Base-by-base conservation (phyloP, 2,113 vertebrate genomes). In the Phainopepla nitens region DNA sequence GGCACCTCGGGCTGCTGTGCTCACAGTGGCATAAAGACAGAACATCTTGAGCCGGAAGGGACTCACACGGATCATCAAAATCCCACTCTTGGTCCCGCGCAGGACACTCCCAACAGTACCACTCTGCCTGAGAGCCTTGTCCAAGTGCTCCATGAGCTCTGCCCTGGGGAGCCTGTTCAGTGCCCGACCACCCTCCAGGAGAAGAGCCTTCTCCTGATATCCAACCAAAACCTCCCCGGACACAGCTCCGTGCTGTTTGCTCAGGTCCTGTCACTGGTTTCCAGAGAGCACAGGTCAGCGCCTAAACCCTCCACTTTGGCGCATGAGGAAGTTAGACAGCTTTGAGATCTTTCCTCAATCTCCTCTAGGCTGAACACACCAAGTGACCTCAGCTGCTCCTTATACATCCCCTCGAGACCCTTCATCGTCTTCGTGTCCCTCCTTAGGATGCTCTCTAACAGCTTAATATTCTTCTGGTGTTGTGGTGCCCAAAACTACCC, bases 11-110 rank as follows among this genome's bases (percentile, higher is more conserved):
- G 13, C 8, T 12, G 0, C 13, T 45, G 28, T 3, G 15, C 33
- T 31, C 23, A 0, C 47, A 6, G 42, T 0, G 4, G 2, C 15
- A 7, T 28, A 24, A 23, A 20, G 2, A 2, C 31, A 29, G 29
- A n/a, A 10, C 27, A 19, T n/a, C 39, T 24, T 21, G 61, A 47
- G n/a, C 15, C 53, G 60, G 45, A 45, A 45, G 27, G 60, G 18
- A 33, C 27, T 8, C 33, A 15, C 18, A 10, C n/a, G 49, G 21
- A 64, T 71, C 31, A 15, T 27, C 31, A 14, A 6, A 45, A 20
- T 33, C 28, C 23, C 25, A 0, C 39, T 45, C 28, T 8, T 47
- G n/a, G 29, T 28, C 20, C n/a, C 29, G 47, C 20, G 22, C n/a
- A 29, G 39, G 28, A 17, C 25, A 21, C 11, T 73, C 24, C 41